A percentile compares a stretch with the other conserved stretches of the same genome.
Conservation (phyloP, 2,888 invertebrate species). For the Pachymerium ferrugineum region DNA sequence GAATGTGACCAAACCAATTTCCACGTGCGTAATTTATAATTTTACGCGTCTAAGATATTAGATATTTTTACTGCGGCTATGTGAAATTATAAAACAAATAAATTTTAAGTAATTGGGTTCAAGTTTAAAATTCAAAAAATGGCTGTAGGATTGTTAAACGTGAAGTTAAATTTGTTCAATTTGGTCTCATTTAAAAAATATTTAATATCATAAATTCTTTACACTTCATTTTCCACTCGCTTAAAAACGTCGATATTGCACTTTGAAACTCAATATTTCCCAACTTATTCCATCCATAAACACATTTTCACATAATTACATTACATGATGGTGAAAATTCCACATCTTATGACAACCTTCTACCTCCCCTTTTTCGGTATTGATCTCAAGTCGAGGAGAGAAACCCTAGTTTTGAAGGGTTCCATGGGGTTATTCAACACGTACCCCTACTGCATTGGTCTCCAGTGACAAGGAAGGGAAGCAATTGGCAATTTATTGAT, state of each 20-base stretch:
- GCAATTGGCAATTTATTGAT: constrained; percentile 27
- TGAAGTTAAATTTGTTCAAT: constrained; percentile 7
- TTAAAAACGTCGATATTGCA: constrained; percentile 20
- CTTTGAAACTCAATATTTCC: constrained; percentile 21
- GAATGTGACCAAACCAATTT: constrained; percentile 27
- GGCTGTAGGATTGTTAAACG: background rate
- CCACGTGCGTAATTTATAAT: constrained; percentile 11
- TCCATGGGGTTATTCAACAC: constrained; percentile 17
- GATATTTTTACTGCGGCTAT: background rate
- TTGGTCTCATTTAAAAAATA: background rate
- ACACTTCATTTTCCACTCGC: constrained; percentile 23
- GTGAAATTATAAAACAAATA: background rate
- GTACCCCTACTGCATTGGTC: constrained; percentile 20
- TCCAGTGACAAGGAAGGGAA: constrained; percentile 19
- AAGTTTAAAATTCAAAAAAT: too few relatives aligned
- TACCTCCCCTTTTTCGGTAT: background rate
- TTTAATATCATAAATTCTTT: background rate
- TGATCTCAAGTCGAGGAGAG: constrained; percentile 1
- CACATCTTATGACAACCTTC: constrained; percentile 21
- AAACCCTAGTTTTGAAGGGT: constrained; percentile 20
- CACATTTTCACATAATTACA: constrained; percentile 19
- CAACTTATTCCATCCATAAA: constrained; percentile 23
- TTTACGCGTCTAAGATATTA: background rate
- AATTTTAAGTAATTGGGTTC: background rate
- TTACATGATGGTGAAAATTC: constrained; percentile 15